Conservation (phyloP, 2,888 invertebrate genomes). For the Merodon equestris region DNA sequence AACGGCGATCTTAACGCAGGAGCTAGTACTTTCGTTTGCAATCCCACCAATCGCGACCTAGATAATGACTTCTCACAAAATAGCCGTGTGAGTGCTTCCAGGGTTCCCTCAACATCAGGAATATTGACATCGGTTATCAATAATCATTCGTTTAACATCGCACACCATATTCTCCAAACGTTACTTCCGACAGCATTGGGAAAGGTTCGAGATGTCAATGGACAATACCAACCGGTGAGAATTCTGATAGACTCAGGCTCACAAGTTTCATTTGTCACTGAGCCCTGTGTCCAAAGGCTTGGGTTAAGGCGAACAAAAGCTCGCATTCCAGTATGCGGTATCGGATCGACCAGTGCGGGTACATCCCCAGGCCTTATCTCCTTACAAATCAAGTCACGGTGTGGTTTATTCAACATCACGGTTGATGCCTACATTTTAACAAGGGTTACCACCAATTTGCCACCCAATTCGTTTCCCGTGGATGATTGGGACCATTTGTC, state of each 20-base stretch:
- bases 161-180: not conserved
- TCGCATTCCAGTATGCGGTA: constrained; percentile 2
- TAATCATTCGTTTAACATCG: not conserved
- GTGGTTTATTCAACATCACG: not conserved
- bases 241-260: constrained; percentile 6
- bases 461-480: not conserved
- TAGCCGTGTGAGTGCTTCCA: too few relatives aligned
- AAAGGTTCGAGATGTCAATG: constrained; percentile 1
- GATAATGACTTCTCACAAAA: too few relatives aligned
- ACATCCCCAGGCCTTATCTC: constrained; percentile 8
- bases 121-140: too few relatives aligned
- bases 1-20: too few relatives aligned
- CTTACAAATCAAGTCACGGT: not conserved
- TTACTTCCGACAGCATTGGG: constrained; percentile 3
- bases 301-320: not conserved
- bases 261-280: constrained; percentile 5
- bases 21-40: too few relatives aligned
- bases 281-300: not conserved
- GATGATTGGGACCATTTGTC: not conserved
- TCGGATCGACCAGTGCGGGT: constrained; percentile 17
- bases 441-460: not conserved
- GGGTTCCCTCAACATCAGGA: too few relatives aligned
- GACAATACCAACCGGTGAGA: constrained; percentile 1
- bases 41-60: too few relatives aligned
- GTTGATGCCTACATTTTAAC: constrained; percentile 1